Conservation (phyloP, 2,888 invertebrate genomes). For the Sturmia bella region DNA sequence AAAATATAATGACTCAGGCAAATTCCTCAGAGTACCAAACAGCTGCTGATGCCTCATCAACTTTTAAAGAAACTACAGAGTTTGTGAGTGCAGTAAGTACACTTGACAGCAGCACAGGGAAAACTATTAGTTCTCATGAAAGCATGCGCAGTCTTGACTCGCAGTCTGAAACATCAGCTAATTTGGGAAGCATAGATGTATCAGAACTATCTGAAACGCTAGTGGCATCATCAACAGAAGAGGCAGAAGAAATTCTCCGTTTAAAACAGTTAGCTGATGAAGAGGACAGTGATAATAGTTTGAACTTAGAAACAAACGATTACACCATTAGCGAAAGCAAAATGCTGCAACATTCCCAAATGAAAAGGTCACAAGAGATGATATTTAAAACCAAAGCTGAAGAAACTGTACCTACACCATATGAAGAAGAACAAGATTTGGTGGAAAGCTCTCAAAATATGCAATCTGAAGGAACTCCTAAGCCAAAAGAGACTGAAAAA, state of each 20-base stretch:
- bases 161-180: constrained; percentile 89
- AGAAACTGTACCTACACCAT: constrained; percentile 71
- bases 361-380: constrained; percentile 96
- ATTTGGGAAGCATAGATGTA: constrained; percentile 93
- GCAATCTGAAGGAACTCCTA: constrained; percentile 73
- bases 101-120: constrained; percentile 82
- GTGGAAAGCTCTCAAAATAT: constrained; percentile 74
- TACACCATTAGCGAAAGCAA: constrained; percentile 80
- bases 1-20: constrained; percentile 88
- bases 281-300: constrained; percentile 82
- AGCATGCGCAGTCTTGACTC: constrained; percentile 95
- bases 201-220: constrained; percentile 96
- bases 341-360: constrained; percentile 85
- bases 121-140: constrained; percentile 88
- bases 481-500: constrained; percentile 75
- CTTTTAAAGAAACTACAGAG: constrained; percentile 90
- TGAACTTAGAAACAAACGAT: constrained; percentile 74
- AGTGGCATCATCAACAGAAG: constrained; percentile 93
- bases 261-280: constrained; percentile 84
- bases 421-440: constrained; percentile 78
- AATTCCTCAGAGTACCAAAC: constrained; percentile 94
- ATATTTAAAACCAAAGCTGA: constrained; percentile 88
- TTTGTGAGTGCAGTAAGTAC: constrained; percentile 93
- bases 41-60: constrained; percentile 90
- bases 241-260: constrained; percentile 83